phyloP scores from a whole-genome alignment of 2,113 vertebrate genomes.

The Ia io region DNA sequence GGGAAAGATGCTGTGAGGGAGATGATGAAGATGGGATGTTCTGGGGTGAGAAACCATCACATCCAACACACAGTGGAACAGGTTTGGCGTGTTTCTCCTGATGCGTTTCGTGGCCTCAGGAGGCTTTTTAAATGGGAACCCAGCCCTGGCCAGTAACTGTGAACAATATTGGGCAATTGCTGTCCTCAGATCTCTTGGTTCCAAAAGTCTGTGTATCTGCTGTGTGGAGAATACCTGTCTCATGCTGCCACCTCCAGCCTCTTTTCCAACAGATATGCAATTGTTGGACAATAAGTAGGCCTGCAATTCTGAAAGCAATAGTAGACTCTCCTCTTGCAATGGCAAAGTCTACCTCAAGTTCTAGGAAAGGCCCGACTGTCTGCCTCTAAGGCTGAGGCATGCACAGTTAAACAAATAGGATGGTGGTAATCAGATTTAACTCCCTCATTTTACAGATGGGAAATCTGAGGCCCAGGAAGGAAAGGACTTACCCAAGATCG shows the following conservation, averaged over 20 bases:
- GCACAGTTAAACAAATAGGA: background rate
- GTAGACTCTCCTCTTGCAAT: background rate
- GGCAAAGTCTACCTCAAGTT: background rate
- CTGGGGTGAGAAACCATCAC: background rate
- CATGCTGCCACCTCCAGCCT: background rate
- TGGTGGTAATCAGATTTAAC: background rate
- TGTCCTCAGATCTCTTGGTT: background rate
- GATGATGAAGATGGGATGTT: background rate
- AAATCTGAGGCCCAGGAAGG: background rate
- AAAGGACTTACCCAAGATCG: background rate
- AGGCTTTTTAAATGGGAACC: slow-evolving; percentile 29
- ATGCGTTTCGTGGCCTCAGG: slow-evolving; percentile 42
- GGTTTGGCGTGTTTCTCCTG: slow-evolving; percentile 32
- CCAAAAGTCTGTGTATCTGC: background rate
- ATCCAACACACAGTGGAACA: background rate
- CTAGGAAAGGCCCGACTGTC: background rate
- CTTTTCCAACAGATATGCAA: background rate
- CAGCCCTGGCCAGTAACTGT: background rate
- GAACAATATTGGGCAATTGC: background rate
- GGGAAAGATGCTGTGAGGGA: background rate
- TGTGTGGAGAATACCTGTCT: background rate
- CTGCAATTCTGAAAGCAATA: background rate
- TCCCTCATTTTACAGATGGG: background rate
- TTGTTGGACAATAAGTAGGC: too few species aligned
- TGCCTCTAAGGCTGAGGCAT: background rate